These are phyloP conservation scores for Capra hircus DNA, from an alignment of 2,113 vertebrate species.

Conservation along the genomic window DNA sequence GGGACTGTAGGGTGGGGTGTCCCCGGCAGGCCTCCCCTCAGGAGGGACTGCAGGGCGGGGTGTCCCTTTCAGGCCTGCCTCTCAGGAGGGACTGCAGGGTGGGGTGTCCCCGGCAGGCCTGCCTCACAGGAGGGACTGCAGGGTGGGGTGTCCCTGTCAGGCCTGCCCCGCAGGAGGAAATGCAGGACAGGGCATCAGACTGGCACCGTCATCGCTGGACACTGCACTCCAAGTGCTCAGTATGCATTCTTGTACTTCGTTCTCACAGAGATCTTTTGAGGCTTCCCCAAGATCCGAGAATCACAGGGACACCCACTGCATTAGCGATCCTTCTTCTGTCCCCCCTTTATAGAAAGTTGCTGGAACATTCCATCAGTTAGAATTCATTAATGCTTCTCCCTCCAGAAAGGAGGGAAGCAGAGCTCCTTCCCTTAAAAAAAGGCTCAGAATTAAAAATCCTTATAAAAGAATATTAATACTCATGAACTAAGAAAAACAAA, in stretches of 20 bases:
- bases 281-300: not conserved
- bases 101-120: no score
- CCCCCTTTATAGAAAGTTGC: not conserved
- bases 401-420: not conserved
- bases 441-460: conserved; percentile 47
- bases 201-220: not conserved
- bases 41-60: not conserved
- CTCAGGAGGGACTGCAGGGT: not conserved
- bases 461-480: conserved; percentile 67
- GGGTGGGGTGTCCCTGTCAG: not conserved
- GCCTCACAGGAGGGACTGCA: not conserved
- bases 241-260: no score
- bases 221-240: not conserved
- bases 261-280: no score
- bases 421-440: not conserved
- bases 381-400: not conserved
- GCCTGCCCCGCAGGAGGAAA: no score
- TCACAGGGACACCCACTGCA: not conserved
- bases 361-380: not conserved
- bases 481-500: conserved; percentile 71
- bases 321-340: not conserved
- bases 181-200: not conserved
- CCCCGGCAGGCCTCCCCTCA: rapidly evolving
- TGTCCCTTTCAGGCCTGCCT: rapidly evolving
- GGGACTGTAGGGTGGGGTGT: no score